Evolutionary conservation across 2,113 vertebrate species (phyloP).

Genomic region (Xenopus borealis): DNA sequence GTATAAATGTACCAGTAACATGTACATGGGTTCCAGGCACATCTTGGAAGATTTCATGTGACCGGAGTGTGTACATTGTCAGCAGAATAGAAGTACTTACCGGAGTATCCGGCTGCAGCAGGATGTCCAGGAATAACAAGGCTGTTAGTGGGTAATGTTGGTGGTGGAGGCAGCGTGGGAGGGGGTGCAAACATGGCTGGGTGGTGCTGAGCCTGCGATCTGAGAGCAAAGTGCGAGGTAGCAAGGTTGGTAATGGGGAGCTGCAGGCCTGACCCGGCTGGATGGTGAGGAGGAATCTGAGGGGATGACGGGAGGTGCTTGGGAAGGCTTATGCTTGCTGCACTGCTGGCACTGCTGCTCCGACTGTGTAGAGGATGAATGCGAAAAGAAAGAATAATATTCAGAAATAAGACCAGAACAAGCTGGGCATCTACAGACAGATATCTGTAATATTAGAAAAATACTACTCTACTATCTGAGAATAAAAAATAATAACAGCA

Average conservation of each 20-base stretch:
- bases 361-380: conserved; percentile 58
- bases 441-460: no score
- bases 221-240: conserved; percentile 93
- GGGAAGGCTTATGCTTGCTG: conserved; percentile 73
- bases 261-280: conserved; percentile 78
- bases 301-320: conserved; percentile 79
- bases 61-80: no score
- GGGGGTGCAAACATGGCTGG: conserved; percentile 96
- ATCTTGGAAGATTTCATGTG: no score
- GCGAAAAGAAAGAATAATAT: neutral
- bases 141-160: conserved; percentile 92
- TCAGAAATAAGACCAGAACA: neutral
- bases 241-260: conserved; percentile 88
- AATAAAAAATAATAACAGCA: no score
- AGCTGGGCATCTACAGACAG: no score
- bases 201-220: conserved; percentile 85
- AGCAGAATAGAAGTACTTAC: conserved; percentile 49
- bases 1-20: no score
- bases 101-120: conserved; percentile 80
- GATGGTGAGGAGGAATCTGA: conserved; percentile 77
- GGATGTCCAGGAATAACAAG: conserved; percentile 95
- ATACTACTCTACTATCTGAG: no score
- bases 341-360: conserved; percentile 79
- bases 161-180: conserved; percentile 90
- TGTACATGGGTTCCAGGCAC: no score